Evolutionary conservation across 2,888 invertebrate genomes (phyloP).

Genomic region (Drosophila antonietae): DNA sequence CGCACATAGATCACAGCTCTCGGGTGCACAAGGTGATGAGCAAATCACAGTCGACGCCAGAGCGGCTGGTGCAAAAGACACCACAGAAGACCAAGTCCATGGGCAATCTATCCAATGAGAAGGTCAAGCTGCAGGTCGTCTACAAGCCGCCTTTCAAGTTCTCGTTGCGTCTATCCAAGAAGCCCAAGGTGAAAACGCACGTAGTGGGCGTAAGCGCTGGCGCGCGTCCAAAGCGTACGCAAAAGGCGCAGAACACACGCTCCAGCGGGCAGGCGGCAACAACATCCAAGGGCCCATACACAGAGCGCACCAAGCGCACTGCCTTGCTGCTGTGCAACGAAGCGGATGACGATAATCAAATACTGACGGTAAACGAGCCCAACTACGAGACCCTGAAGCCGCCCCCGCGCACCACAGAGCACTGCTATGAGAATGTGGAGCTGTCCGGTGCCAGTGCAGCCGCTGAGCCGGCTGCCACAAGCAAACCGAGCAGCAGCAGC

Average conservation of each 20-base stretch:
- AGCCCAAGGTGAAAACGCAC: conserved; percentile 84
- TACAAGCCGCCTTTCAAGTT: conserved; percentile 95
- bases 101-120: conserved; percentile 88
- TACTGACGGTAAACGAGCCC: conserved; percentile 82
- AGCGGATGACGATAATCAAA: conserved; percentile 81
- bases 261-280: conserved; percentile 50
- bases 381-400: conserved; percentile 84
- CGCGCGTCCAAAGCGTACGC: conserved; percentile 71
- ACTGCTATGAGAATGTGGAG: conserved; percentile 71
- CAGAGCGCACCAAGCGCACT: conserved; percentile 77
- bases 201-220: conserved; percentile 78
- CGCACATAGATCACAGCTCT: conserved; percentile 84
- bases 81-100: conserved; percentile 89
- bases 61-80: conserved; percentile 88
- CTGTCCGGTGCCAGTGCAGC: conserved; percentile 35
- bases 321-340: conserved; percentile 82
- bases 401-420: conserved; percentile 63
- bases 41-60: conserved; percentile 94
- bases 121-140: conserved; percentile 92
- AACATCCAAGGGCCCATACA: conserved; percentile 50
- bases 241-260: conserved; percentile 65
- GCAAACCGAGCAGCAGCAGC: conserved; percentile 48
- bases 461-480: conserved; percentile 34
- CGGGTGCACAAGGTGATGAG: conserved; percentile 86
- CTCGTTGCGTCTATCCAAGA: conserved; percentile 89